phyloP scores from a whole-genome alignment of 2,888 invertebrate species.

The Steinernema carpocapsae region DNA sequence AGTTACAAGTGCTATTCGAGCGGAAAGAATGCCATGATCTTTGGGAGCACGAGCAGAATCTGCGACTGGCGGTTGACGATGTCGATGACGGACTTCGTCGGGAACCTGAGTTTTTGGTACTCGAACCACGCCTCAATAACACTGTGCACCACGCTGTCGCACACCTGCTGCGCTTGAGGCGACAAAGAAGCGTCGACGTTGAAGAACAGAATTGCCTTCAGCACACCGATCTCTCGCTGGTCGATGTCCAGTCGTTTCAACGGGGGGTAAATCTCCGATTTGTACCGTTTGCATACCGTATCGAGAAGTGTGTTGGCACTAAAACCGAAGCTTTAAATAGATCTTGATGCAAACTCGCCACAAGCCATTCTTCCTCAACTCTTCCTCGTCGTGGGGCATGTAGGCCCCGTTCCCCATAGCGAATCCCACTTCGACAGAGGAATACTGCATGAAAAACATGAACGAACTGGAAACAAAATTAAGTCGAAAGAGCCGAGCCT shows the following conservation, averaged over 20 bases:
- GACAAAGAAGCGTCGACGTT: conserved; percentile 15
- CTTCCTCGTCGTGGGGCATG: conserved; percentile 54
- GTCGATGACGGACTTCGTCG: neutral
- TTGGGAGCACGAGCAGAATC: conserved; percentile 16
- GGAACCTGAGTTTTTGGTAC: conserved; percentile 19
- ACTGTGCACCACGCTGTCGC: neutral
- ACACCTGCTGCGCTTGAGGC: neutral
- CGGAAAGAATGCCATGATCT: neutral
- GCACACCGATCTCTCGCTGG: neutral
- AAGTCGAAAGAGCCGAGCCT: conserved; percentile 12
- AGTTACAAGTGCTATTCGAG: neutral
- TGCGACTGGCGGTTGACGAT: conserved; percentile 20
- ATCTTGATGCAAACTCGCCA: neutral
- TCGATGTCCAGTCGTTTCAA: neutral
- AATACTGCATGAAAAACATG: conserved; percentile 24
- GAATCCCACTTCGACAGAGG: conserved; percentile 42
- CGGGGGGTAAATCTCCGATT: conserved; percentile 11
- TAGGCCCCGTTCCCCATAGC: conserved; percentile 57
- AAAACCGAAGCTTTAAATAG: neutral
- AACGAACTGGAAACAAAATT: conserved; percentile 9
- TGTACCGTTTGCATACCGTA: neutral
- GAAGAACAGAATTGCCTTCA: conserved; percentile 21
- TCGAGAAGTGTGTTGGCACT: neutral
- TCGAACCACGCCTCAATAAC: conserved; percentile 28
- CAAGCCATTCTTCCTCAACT: conserved; percentile 39